Conservation (phyloP, 1,140 invertebrate species). For the Camponotus vicinus region DNA sequence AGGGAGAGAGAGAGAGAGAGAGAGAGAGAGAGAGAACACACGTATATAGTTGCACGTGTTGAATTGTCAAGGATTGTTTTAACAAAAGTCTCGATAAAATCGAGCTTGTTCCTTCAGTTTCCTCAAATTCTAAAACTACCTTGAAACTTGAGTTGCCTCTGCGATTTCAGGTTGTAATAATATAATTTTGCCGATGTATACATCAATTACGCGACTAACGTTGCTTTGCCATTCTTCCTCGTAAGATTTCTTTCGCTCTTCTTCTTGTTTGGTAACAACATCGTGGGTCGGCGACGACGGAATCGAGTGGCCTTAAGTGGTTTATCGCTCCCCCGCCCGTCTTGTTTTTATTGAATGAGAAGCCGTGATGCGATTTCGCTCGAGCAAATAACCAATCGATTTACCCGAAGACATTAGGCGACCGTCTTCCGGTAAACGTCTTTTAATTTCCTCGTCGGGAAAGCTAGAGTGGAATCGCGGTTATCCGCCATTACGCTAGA, state of each 20-base stretch:
- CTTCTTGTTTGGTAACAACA: slow-evolving; percentile 57
- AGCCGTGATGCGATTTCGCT: slow-evolving; percentile 82
- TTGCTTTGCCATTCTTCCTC: slow-evolving; percentile 21
- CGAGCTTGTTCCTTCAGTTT: neutral
- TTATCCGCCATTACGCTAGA: neutral
- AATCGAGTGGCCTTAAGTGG: slow-evolving; percentile 81
- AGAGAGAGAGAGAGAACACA: neutral
- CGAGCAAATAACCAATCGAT: slow-evolving; percentile 84
- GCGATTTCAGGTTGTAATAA: neutral
- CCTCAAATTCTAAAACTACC: neutral
- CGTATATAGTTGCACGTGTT: neutral
- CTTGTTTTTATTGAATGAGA: slow-evolving; percentile 85
- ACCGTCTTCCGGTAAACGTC: slow-evolving; percentile 73
- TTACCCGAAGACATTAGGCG: slow-evolving; percentile 77
- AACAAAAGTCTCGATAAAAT: too few relatives aligned
- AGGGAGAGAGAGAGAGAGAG: slow-evolving; percentile 4
- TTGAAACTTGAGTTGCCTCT: neutral
- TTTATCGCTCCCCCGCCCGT: slow-evolving; percentile 82
- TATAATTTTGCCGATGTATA: neutral
- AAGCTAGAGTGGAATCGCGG: neutral
- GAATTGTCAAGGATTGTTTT: neutral
- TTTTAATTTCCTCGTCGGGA: slow-evolving; percentile 75
- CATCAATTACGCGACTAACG: neutral
- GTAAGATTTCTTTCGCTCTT: slow-evolving; percentile 47
- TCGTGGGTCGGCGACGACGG: slow-evolving; percentile 35